Conservation (phyloP, 2,797 vertebrate species). For the Esox lucius region DNA sequence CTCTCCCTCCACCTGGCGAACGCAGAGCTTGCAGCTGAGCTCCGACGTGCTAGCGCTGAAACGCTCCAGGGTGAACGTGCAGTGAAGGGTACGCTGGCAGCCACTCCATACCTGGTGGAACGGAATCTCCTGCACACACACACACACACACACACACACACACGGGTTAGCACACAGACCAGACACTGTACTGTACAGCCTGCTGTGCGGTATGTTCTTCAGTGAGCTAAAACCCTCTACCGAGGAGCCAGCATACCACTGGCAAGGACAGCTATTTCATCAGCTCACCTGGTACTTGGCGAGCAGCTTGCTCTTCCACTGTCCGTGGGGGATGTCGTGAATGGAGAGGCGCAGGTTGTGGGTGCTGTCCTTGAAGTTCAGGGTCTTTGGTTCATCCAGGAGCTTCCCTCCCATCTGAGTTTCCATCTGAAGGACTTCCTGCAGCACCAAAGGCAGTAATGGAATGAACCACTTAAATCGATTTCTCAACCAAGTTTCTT, state of each 20-base stretch:
- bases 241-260: no score
- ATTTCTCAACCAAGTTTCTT: no score
- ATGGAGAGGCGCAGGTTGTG: constrained; percentile 96
- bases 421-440: constrained; percentile 97
- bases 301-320: constrained; percentile 96
- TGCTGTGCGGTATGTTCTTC: background rate
- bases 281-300: constrained; percentile 86
- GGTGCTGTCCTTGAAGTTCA: constrained; percentile 96
- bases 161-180: background rate
- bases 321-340: constrained; percentile 88
- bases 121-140: constrained; percentile 83
- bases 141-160: background rate
- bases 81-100: constrained; percentile 91
- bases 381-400: constrained; percentile 94
- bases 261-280: background rate
- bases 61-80: constrained; percentile 92
- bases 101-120: constrained; percentile 96
- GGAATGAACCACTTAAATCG: background rate
- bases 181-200: background rate
- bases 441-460: constrained; percentile 20
- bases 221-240: no score
- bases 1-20: constrained; percentile 96
- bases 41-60: constrained; percentile 84
- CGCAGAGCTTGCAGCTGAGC: constrained; percentile 92
- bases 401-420: constrained; percentile 96